Conservation (phyloP, 1,140 invertebrate species). For the Tachypleus tridentatus region DNA sequence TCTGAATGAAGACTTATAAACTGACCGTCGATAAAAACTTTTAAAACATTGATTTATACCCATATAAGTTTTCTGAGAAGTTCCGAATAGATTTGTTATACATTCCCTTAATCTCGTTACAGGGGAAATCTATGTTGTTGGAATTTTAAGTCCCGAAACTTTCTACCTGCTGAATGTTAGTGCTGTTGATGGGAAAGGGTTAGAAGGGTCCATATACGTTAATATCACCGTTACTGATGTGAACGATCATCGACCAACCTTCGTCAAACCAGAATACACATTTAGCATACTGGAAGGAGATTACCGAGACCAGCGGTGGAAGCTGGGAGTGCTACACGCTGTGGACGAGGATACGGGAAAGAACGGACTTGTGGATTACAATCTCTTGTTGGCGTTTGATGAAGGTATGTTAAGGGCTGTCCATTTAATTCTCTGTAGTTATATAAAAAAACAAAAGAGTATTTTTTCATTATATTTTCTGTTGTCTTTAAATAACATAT, state of each 20-base stretch:
- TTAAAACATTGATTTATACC: too few relatives aligned
- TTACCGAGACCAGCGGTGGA: conserved; percentile 36
- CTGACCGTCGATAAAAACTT: too few relatives aligned
- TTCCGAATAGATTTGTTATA: too few relatives aligned
- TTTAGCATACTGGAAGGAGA: conserved; percentile 71
- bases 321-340: conserved; percentile 51
- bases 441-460: too few relatives aligned
- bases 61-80: too few relatives aligned
- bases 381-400: conserved; percentile 19
- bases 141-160: conserved; percentile 56
- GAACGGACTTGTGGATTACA: conserved; percentile 36
- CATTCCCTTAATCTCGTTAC: conserved; percentile 27
- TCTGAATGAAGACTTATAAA: too few relatives aligned
- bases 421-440: too few relatives aligned
- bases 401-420: conserved; percentile 8
- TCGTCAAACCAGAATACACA: conserved; percentile 64
- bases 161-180: conserved; percentile 63
- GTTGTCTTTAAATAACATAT: too few relatives aligned
- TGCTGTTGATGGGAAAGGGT: conserved; percentile 57
- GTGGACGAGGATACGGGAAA: conserved; percentile 48
- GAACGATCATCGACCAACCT: conserved; percentile 73
- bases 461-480: too few relatives aligned
- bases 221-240: conserved; percentile 59
- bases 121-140: conserved; percentile 62
- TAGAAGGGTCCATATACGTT: conserved; percentile 53